Base-by-base conservation (phyloP, 2,888 invertebrate genomes). In the Spisula subtruncata region DNA sequence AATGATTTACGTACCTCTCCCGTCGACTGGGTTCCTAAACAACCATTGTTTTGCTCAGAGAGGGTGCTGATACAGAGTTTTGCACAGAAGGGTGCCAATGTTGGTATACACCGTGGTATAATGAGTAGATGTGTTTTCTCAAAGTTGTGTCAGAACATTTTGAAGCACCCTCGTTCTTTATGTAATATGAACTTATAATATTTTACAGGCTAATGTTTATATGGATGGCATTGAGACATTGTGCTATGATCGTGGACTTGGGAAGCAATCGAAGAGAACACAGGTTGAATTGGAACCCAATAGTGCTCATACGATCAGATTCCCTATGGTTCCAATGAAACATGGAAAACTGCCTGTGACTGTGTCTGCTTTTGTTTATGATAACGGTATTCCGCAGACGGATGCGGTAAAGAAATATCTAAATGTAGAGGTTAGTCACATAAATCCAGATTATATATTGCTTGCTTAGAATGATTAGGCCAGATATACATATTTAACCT, bases 321-420 rank as follows among this genome's bases (percentile, higher is more conserved):
- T 86, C 29, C 81, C 86, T 1, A 71, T 86, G 46, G 48, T 86
- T 14, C 86, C 86, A 0, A 25, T 86, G 18, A 86, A 56, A 60
- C 6, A 46, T 6, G 86, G 86, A 29, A 14, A 41, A 0, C 46
- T 46, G 25, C 10, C 51, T 8, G 35, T 86, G 0, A 41, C 12
- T 14, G 86, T 66, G 0, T 2, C 81, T 16, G 86, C 86, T 54
- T 10, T 86, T n/a, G 82, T 60, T 56, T 46, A 32, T 12, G 66
- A 60, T 1, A 12, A 16, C 12, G 60, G 32, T n/a, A 25, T 32
- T 10, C n/a, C 75, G 25, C 29, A 51, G 25, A 16, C 46, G 0
- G 83, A 85, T 66, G 85, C 16, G 16, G 71, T 85, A 41, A 41
- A 48, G 46, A 85, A 85, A 48, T 18, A 75, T 10, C n/a, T 85